Evolutionary conservation across 2,113 vertebrate genomes (phyloP).

Genomic region (Thryonomys swinderianus): DNA sequence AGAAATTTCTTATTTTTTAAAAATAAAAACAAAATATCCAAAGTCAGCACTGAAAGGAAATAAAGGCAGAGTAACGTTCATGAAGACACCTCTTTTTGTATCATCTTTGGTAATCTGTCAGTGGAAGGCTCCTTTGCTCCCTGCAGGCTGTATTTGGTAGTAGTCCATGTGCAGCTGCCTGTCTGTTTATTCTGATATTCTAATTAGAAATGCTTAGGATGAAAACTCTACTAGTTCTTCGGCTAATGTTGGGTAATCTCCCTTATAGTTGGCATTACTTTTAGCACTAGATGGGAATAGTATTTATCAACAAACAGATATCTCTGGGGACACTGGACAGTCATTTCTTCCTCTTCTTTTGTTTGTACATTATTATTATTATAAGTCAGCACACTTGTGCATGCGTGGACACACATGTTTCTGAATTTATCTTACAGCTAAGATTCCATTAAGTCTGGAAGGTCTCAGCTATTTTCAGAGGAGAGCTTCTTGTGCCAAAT

Average conservation of each 20-base stretch:
- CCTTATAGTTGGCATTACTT: slow-evolving; percentile 36
- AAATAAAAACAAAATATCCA: slow-evolving; percentile 50
- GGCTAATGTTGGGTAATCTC: neutral
- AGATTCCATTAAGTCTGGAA: slow-evolving; percentile 15
- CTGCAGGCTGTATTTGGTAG: neutral
- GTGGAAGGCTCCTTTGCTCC: no score
- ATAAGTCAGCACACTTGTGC: neutral
- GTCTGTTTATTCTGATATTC: neutral
- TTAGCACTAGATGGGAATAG: neutral
- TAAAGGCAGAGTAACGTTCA: neutral
- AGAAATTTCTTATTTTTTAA: neutral
- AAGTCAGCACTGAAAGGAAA: slow-evolving; percentile 5
- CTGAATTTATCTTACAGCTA: slow-evolving; percentile 40
- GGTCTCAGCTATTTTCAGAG: slow-evolving; percentile 13
- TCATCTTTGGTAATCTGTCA: neutral
- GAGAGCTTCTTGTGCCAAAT: slow-evolving; percentile 24
- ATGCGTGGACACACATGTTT: neutral
- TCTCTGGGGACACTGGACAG: neutral
- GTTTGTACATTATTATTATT: neutral
- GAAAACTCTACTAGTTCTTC: neutral
- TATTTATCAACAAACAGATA: slow-evolving; percentile 8
- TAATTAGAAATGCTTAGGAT: neutral
- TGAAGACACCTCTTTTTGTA: neutral
- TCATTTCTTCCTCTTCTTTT: neutral
- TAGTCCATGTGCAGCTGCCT: neutral